A percentile compares a stretch with the other conserved stretches of the same genome.
phyloP scores from a whole-genome alignment of 2,113 vertebrate species.

The Phylloscopus trochiloides region DNA sequence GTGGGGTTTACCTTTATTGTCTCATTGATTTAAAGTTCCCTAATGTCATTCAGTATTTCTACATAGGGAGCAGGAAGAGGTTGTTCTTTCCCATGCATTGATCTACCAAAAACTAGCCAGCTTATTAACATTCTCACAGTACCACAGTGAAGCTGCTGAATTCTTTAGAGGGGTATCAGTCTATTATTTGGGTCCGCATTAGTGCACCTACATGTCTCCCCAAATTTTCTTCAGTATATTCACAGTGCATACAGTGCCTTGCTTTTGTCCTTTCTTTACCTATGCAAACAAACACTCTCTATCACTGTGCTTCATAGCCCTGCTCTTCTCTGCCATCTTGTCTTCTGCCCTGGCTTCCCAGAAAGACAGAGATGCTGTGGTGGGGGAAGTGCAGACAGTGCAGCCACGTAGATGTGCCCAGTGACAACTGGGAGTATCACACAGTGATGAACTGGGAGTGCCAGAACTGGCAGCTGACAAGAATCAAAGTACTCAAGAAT shows the following conservation, averaged over 20 bases:
- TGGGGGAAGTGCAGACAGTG: neutral
- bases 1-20: neutral
- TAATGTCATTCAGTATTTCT: neutral
- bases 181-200: neutral
- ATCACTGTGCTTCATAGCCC: neutral
- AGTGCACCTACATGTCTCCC: neutral
- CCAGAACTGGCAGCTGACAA: neutral
- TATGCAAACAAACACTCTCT: neutral
- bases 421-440: neutral
- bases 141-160: neutral
- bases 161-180: neutral
- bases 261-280: neutral
- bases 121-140: neutral
- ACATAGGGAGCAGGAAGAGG: neutral
- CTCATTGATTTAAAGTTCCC: neutral
- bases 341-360: neutral
- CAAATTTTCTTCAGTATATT: neutral
- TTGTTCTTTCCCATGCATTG: neutral
- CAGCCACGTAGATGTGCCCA: neutral
- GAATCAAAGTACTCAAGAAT: neutral
- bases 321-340: neutral
- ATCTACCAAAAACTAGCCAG: neutral
- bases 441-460: neutral
- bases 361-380: neutral
- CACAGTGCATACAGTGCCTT: neutral